phyloP scores from a whole-genome alignment of 2,113 vertebrate genomes.

The Engraulis encrasicolus region DNA sequence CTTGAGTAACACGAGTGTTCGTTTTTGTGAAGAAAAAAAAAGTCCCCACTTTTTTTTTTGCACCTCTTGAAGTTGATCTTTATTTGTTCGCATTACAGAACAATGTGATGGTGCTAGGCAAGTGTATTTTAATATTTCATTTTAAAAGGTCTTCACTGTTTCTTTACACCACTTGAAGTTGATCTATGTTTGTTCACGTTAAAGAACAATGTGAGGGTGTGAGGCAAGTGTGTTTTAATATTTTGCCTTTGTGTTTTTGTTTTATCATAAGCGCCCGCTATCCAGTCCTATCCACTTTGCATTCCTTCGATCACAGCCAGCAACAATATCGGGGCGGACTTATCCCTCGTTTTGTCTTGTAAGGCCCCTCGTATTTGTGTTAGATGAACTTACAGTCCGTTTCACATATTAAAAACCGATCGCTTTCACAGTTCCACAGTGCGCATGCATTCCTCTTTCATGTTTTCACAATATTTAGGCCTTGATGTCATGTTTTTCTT shows the following conservation, averaged over 20 bases:
- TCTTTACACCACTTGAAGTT: neutral
- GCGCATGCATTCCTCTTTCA: slow-evolving; percentile 51
- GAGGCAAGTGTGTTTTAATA: slow-evolving; percentile 32
- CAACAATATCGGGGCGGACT: slow-evolving; percentile 39
- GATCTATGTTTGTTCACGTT: slow-evolving; percentile 9
- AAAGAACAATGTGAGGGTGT: slow-evolving; percentile 30
- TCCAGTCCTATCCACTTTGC: slow-evolving; percentile 41
- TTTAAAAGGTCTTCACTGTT: neutral
- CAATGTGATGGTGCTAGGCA: slow-evolving; percentile 28
- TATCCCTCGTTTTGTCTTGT: slow-evolving; percentile 43
- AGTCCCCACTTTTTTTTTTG: neutral
- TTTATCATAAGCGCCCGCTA: slow-evolving; percentile 15
- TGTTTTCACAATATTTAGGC: slow-evolving; percentile 58
- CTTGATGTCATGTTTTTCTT: slow-evolving; percentile 54
- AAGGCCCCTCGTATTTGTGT: slow-evolving; percentile 35
- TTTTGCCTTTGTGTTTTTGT: slow-evolving; percentile 32
- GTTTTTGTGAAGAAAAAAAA: no score
- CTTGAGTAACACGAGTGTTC: neutral
- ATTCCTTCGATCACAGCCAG: slow-evolving; percentile 41
- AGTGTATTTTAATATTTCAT: slow-evolving; percentile 39
- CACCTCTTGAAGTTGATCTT: neutral
- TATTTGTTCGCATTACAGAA: slow-evolving; percentile 2
- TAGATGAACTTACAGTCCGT: slow-evolving; percentile 53
- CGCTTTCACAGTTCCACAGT: slow-evolving; percentile 58
- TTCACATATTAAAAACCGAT: slow-evolving; percentile 57